Base-by-base conservation (phyloP, 2,888 invertebrate genomes). In the Mantis religiosa region DNA sequence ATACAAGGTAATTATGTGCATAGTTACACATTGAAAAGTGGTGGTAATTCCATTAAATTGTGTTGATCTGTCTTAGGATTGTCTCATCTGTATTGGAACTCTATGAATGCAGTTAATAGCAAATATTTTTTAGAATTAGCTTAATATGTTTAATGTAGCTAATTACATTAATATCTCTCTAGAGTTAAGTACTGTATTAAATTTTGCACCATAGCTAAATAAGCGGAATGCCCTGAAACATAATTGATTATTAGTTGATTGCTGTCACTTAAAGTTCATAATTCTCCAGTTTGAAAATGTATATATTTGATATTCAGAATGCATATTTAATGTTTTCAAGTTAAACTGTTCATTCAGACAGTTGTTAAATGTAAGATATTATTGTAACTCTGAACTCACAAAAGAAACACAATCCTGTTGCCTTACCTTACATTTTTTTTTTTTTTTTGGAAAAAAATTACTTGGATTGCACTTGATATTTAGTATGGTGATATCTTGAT, bases 401-500 rank as follows among this genome's bases (percentile, higher is more conserved):
- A 8, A 71, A 71, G 54, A 71, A 71, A 15, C 54, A 71, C 6
- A 71, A 20, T 71, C 54, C 54, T 71, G 54, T 71, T 71, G 54
- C 54, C 54, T 71, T 71, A 20, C 54, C 20, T 20, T 71, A 71
- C 12, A 71, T 3, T 6, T 4, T 20, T 71, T 20, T 71, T 71
- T 20, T 71, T 20, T 71, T 0, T 71, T 71, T 71, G 12, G 54
- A 71, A 71, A 71, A 71, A 81, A 87, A 82, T 82, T 2, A 87
- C 82, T 87, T 87, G 87, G 87, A 28, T 82, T 87, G 87, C 87
- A 87, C 87, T 87, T 87, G 87, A 87, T 82, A 12, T 27, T 34
- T 87, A 87, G 87, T 87, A 81, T 87, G 87, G 87, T 87, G 87
- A 87, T 87, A 87, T 82, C 87, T 87, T 41, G 82, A 87, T 54